Conservation (phyloP, 2,797 vertebrate genomes). For the Premnoplex brunnescens region DNA sequence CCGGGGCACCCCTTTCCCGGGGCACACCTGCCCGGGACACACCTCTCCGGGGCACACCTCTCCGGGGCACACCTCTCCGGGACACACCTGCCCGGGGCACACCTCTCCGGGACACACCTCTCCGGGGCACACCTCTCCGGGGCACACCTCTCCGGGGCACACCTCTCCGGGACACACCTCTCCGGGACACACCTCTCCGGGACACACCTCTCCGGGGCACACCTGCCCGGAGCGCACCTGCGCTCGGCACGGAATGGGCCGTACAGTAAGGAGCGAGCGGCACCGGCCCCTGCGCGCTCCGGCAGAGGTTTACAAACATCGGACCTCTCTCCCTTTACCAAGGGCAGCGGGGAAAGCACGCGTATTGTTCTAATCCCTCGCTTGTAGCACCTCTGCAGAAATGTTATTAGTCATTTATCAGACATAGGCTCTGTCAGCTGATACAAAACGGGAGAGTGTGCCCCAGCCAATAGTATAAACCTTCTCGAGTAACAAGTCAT, state of each 20-base stretch:
- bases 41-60: background rate
- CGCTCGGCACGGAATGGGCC: background rate
- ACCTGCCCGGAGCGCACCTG: background rate
- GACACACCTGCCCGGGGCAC: background rate
- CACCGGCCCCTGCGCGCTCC: rapidly evolving
- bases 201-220: too few relatives aligned
- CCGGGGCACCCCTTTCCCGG: too few relatives aligned
- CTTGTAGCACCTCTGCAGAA: background rate
- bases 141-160: too few relatives aligned
- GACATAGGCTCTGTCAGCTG: background rate
- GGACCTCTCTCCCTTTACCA: background rate
- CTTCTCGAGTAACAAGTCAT: background rate
- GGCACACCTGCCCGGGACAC: too few relatives aligned
- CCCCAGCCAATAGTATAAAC: background rate
- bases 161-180: background rate
- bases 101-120: background rate
- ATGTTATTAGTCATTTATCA: background rate
- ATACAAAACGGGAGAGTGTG: background rate
- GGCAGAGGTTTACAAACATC: background rate
- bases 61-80: background rate
- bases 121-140: too few relatives aligned
- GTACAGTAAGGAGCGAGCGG: rapidly evolving
- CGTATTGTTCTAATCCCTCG: background rate
- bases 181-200: too few relatives aligned
- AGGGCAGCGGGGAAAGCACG: rapidly evolving